Percentiles rank a stretch among this genome's conserved stretches.
Evolutionary conservation across 2,113 vertebrate genomes (phyloP).

Genomic region (Hippocampus zosterae): DNA sequence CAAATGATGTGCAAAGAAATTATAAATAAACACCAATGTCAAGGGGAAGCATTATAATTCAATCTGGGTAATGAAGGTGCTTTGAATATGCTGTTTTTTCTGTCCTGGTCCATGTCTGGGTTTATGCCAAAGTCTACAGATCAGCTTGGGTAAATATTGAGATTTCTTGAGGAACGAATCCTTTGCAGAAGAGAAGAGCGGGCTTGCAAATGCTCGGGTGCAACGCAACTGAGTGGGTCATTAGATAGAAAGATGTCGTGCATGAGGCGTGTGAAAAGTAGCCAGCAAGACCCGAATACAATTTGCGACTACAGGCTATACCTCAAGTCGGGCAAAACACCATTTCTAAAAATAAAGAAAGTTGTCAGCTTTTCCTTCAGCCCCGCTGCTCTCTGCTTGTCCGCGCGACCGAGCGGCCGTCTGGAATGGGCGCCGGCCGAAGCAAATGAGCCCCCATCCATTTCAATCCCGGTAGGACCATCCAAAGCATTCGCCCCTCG

Average conservation of each 20-base stretch:
- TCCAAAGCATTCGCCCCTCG: conserved; percentile 38
- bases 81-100: conserved; percentile 46
- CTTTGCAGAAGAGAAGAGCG: background rate
- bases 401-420: conserved; percentile 50
- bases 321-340: background rate
- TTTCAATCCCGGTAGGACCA: conserved; percentile 53
- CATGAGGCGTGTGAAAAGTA: background rate
- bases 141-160: conserved; percentile 26
- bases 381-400: conserved; percentile 31
- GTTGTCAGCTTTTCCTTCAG: conserved; percentile 26
- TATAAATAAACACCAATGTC: conserved; percentile 70
- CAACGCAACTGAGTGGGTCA: background rate
- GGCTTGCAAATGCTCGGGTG: background rate
- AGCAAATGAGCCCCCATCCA: conserved; percentile 56
- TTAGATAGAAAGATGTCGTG: background rate
- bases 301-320: background rate
- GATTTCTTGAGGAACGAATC: background rate
- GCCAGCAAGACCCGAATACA: background rate
- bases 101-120: conserved; percentile 19
- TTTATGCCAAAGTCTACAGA: background rate
- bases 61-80: conserved; percentile 45
- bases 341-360: conserved; percentile 16
- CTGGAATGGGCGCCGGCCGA: conserved; percentile 58
- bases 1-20: conserved; percentile 57
- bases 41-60: conserved; percentile 38